Base-by-base conservation (phyloP, 2,888 invertebrate species). In the Pachydiplax longipennis region DNA sequence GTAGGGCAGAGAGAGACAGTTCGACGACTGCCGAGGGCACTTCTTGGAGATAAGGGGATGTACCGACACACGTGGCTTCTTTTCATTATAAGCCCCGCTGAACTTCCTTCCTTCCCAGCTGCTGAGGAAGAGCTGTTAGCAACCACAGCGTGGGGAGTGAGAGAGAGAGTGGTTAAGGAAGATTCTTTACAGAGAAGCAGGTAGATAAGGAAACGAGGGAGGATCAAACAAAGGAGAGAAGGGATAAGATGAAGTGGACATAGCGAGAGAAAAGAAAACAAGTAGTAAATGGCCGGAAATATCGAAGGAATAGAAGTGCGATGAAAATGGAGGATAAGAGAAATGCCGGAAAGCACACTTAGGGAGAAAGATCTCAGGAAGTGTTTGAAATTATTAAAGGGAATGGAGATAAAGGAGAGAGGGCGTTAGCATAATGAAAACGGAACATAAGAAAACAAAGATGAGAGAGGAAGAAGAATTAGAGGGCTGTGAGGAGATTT, bases 71-170 rank as follows among this genome's bases (percentile, higher is more conserved):
- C 87, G 87, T 65, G 87, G 87, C 65, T 87, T 61, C 87, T 87
- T 87, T 87, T 87, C 87, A 87, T 87, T 87, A 83, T 35, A 58
- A 61, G 58, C 83, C 53, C 83, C 22, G 83, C 58, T 83, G 83
- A 83, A 83, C 35, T 83, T 53, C 83, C 83, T 18, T 58, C 83
- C 82, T n/a, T 35, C 81, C 48, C 10, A 18, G 58, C 35, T 6
- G 48, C 58, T n/a, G 83, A 58, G 83, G 58, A 83, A 12, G 53
- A 48, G 58, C 18, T 35, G 83, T n/a, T 53, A n/a, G 83, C 15
- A 25, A 22, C 82, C 48, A n/a, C 12, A 25, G 73, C 58, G 18
- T 12, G 18, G 58, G 48, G 58, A n/a, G 15, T 31, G 40, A 35
- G 58, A 35, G 58, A n/a, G 15, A 53, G 40, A 35, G 31, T 8